Evolutionary conservation across 2,888 invertebrate species (phyloP), one percentile per base, ranked within the genome.

Genomic region (Agonopterix alstromeriana): DNA sequence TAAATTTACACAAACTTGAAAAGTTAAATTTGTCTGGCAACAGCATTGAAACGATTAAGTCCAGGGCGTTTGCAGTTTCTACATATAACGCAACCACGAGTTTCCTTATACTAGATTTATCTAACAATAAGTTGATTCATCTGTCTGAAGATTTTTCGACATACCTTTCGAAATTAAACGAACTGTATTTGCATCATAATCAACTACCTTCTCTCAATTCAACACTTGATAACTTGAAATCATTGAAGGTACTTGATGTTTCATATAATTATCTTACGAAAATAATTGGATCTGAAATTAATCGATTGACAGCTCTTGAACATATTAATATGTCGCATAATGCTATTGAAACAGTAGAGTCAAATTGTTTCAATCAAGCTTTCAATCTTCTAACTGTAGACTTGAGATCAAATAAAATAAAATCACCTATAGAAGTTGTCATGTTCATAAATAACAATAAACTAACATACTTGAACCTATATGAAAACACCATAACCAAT

Each of bases 291-390:
- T 76, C 67, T 46, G 81, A 86, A 64, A 57, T 70, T 0, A 79
- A 75, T 51, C 65, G 72, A 17, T 55, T 84, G 7, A 54, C 54
- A 10, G 56, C 62, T n/a, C 55, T 87, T n/a, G 54, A 68, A 49
- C 41, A 53, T 8, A 48, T 83, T 1, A 85, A 86, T 49, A 59
- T 77, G 38, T 82, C 85, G 0, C 57, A 78, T 53, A 87, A 86
- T 55, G 50, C 45, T 1, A 71, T 87, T 10, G 63, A 68, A 56
- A 51, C 45, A 3, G 47, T 87, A 1, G 82, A 85, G 40, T 63
- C 67, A 0, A 74, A 77, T 52, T 77, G 77, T 53, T 85, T 86
- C 46, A 72, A 63, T 47, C 70, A 71, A 54, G 73, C 76, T 2
- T 55, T 59, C 3, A 63, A 66, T 49, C 63, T 87, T 35, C 47